A percentile compares a stretch with the other conserved stretches of the same genome.
These are phyloP conservation scores for Slavum lentiscoides DNA, from an alignment of 2,888 invertebrate genomes.

Conservation along the genomic window DNA sequence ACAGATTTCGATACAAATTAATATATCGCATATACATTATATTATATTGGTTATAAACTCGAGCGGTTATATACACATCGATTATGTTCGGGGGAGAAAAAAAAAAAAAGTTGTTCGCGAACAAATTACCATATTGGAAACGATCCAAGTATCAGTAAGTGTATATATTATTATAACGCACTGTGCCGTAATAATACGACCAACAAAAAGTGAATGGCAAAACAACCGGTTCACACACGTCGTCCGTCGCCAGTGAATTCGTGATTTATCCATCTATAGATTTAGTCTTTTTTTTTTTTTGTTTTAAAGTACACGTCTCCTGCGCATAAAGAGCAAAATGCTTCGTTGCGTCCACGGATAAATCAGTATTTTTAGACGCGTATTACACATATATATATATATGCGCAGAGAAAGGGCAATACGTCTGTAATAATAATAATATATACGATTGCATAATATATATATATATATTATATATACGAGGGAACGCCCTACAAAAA, in stretches of 20 bases:
- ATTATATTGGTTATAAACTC: not conserved
- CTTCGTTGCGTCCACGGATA: not conserved
- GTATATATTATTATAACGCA: slow-evolving; percentile 16
- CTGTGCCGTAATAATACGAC: slow-evolving; percentile 36
- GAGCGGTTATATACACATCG: not conserved
- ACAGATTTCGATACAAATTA: not conserved
- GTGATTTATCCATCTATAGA: not conserved
- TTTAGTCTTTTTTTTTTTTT: slow-evolving; percentile 5
- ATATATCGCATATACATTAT: not conserved
- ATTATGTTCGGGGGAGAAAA: not conserved
- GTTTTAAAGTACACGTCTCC: not conserved
- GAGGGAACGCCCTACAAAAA: no score
- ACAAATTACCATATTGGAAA: slow-evolving; percentile 36
- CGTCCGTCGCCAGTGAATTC: not conserved
- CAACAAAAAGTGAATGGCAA: slow-evolving; percentile 47
- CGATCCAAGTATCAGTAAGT: slow-evolving; percentile 12
- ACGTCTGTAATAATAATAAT: not conserved
- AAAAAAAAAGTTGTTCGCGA: slow-evolving; percentile 15
- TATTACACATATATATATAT: not conserved
- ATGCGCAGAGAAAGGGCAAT: slow-evolving; percentile 20
- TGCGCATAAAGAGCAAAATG: not conserved
- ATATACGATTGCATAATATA: slow-evolving; percentile 14
- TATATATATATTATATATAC: not conserved
- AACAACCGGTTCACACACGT: slow-evolving; percentile 48
- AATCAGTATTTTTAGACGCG: slow-evolving; percentile 9